Evolutionary conservation across 2,113 vertebrate species (phyloP), one percentile per base, ranked within the genome.

Genomic region (Scomber japonicus): DNA sequence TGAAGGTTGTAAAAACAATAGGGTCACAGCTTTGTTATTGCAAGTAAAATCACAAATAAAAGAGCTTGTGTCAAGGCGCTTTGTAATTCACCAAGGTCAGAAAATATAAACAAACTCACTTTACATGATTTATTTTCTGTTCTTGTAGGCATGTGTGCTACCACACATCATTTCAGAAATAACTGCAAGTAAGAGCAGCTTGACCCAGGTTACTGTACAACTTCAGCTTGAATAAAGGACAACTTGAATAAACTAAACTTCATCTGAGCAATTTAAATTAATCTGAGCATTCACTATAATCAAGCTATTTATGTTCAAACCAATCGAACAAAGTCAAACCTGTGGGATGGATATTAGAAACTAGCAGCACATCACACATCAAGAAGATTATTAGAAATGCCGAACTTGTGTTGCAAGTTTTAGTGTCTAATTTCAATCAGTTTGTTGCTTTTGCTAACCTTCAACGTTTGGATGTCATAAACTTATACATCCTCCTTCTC

Each of bases 231-330:
- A 21, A 21, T 21, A 21, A 21, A 21, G 21, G 21, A 78, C 65
- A 77, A 60, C 55, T 57, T 69, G 15, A 72, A 67, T 49, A 73
- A 68, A 75, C 56, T 50, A 27, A 27, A 75, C 56, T 50, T 2
- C 1, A 27, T 27, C 24, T 27, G 24, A 63, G 3, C 19, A 27
- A 14, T 7, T 2, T 48, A 68, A 56, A 66, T 71, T 57, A 63
- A 71, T 71, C 46, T 45, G 57, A 72, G 53, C 56, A 30, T 64
- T 70, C 3, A 35, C 48, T 76, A 30, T 64, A 64, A 65, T 65
- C 63, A 55, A 60, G 13, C 51, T 50, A n/a, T 81, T 81, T 76
- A 51, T 72, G 63, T 67, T 40, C 31, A 71, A 59, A 65, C 44
- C 44, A 57, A 7, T 5, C 24, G 21, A 70, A 45, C 15, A 74